Conservation (phyloP, 1,140 invertebrate genomes). For the Drosophila sucinea region DNA sequence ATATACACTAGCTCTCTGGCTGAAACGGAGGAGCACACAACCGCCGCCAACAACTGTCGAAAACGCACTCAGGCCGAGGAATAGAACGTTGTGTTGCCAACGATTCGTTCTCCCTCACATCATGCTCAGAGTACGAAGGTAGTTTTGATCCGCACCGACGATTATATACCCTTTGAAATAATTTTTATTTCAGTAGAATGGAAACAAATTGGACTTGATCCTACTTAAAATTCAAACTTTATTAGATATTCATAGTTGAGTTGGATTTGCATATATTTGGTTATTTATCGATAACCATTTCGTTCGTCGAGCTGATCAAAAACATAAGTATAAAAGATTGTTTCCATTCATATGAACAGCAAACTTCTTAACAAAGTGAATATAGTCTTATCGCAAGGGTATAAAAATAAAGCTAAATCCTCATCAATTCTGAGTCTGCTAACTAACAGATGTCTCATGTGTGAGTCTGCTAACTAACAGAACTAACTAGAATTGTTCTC, state of each 20-base stretch:
- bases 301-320: too few relatives aligned
- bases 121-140: conserved; percentile 5
- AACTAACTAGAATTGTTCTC: conserved; percentile 24
- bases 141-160: neutral
- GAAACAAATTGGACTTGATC: too few relatives aligned
- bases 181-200: too few relatives aligned
- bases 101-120: conserved; percentile 9
- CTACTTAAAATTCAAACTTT: too few relatives aligned
- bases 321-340: too few relatives aligned
- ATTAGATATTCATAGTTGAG: too few relatives aligned
- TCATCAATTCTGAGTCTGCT: conserved; percentile 1
- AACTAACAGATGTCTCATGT: neutral
- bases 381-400: neutral
- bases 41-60: conserved; percentile 73
- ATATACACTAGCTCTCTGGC: conserved; percentile 43
- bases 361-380: neutral
- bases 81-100: conserved; percentile 35
- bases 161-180: neutral
- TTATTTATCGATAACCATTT: too few relatives aligned
- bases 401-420: neutral
- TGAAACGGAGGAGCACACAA: conserved; percentile 54
- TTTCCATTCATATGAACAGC: too few relatives aligned
- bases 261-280: too few relatives aligned
- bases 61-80: conserved; percentile 65
- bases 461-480: conserved; percentile 31